Evolutionary conservation across 2,888 invertebrate genomes (phyloP).

Genomic region (Ichneumoninae sp.): DNA sequence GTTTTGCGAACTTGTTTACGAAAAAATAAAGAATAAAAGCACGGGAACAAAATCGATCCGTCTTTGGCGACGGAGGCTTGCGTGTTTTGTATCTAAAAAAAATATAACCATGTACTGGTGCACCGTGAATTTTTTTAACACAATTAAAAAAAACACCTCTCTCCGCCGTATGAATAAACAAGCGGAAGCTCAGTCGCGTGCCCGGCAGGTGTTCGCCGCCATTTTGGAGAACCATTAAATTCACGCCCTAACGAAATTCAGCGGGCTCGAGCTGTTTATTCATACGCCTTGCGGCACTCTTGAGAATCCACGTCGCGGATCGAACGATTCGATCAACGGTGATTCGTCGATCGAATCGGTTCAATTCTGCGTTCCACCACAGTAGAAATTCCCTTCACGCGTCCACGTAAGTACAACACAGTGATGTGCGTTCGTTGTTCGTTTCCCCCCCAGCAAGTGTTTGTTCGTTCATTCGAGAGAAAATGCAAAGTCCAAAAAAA

Average conservation of each 20-base stretch:
- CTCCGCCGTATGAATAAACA: conserved; percentile 36
- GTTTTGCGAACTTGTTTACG: conserved; percentile 30
- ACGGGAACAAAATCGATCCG: not conserved
- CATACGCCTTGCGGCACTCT: conserved; percentile 4
- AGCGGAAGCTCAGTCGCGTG: not conserved
- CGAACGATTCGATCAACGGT: not conserved
- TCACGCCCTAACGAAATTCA: not conserved
- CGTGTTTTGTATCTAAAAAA: conserved; percentile 25
- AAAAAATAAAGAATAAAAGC: not conserved
- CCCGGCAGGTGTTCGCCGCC: not conserved
- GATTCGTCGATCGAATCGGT: not conserved
- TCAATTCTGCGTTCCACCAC: not conserved
- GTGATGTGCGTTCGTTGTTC: conserved; percentile 21
- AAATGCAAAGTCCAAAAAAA: conserved; percentile 12
- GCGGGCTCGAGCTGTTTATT: not conserved
- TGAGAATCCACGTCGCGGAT: conserved; percentile 10
- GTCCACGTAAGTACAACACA: conserved; percentile 33
- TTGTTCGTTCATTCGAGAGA: conserved; percentile 34
- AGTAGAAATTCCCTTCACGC: conserved; percentile 15
- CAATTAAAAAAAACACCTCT: conserved; percentile 3
- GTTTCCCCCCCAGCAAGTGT: conserved; percentile 8
- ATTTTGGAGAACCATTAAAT: conserved; percentile 23
- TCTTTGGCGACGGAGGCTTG: conserved; percentile 31
- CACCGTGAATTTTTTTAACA: conserved; percentile 26
- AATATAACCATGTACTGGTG: conserved; percentile 14